Evolutionary conservation across 1,140 invertebrate genomes (phyloP).

Genomic region (Polypedilum pembai): DNA sequence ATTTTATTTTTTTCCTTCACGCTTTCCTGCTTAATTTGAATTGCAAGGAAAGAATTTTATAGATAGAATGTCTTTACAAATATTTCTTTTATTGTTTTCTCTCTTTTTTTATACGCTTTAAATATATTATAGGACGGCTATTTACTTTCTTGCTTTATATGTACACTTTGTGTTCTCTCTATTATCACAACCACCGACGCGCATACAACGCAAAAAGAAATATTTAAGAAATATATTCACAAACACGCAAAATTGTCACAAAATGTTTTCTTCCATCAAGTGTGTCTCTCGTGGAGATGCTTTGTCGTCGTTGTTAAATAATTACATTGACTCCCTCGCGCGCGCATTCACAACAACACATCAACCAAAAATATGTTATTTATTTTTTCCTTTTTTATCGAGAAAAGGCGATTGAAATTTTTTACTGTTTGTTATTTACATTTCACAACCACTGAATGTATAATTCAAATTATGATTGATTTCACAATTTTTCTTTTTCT

Average conservation of each 20-base stretch:
- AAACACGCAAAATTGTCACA: no score
- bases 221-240: no score
- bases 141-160: conserved; percentile 18
- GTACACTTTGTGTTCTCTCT: neutral
- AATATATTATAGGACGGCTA: conserved; percentile 21
- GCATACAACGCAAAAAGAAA: no score
- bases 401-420: neutral
- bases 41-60: no score
- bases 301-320: neutral
- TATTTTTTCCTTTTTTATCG: neutral
- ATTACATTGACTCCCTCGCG: conserved; percentile 15
- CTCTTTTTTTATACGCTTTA: neutral
- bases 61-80: neutral
- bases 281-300: no score
- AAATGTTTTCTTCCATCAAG: no score
- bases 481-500: neutral
- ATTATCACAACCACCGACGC: neutral
- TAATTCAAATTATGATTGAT: conserved; percentile 16
- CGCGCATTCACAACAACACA: neutral
- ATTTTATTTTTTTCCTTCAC: no score
- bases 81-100: neutral
- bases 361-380: no score
- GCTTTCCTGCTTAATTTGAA: no score
- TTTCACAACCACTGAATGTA: conserved; percentile 25
- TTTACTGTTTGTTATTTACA: neutral